phyloP scores from a whole-genome alignment of 1,140 invertebrate genomes.

The Micrasema longulum region DNA sequence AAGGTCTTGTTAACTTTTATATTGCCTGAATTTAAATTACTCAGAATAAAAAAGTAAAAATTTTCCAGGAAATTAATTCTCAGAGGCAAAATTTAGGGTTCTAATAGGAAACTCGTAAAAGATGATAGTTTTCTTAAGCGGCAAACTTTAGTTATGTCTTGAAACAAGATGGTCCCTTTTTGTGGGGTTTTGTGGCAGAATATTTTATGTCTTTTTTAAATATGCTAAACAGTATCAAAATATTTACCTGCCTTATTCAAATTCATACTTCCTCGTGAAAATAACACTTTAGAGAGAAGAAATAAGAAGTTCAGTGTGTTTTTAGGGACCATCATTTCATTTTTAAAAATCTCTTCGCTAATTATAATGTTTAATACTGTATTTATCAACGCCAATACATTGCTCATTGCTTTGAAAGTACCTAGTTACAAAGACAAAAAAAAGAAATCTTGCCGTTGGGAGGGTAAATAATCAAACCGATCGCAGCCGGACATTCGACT shows the following conservation, averaged over 20 bases:
- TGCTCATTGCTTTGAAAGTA: too few species aligned
- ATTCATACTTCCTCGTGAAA: too few species aligned
- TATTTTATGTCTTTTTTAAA: slow-evolving; percentile 2
- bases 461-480: too few species aligned
- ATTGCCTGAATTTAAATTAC: too few species aligned
- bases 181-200: neutral
- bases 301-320: neutral
- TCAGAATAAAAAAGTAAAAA: neutral
- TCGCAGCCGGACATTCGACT: too few species aligned
- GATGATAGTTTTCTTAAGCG: slow-evolving; percentile 39
- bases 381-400: too few species aligned
- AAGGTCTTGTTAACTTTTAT: too few species aligned
- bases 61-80: slow-evolving; percentile 12
- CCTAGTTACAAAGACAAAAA: too few species aligned
- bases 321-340: too few species aligned
- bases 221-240: slow-evolving; percentile 4
- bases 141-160: slow-evolving; percentile 4
- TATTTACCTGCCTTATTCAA: neutral
- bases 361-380: too few species aligned
- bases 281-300: neutral
- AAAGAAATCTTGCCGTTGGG: too few species aligned
- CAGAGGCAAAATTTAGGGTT: neutral
- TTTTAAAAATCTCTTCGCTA: too few species aligned
- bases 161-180: slow-evolving; percentile 22
- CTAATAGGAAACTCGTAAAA: slow-evolving; percentile 29